Percentiles rank a stretch among this genome's conserved stretches.
These are phyloP conservation scores for Gobius niger DNA, from an alignment of 2,113 vertebrate species.

Conservation along the genomic window DNA sequence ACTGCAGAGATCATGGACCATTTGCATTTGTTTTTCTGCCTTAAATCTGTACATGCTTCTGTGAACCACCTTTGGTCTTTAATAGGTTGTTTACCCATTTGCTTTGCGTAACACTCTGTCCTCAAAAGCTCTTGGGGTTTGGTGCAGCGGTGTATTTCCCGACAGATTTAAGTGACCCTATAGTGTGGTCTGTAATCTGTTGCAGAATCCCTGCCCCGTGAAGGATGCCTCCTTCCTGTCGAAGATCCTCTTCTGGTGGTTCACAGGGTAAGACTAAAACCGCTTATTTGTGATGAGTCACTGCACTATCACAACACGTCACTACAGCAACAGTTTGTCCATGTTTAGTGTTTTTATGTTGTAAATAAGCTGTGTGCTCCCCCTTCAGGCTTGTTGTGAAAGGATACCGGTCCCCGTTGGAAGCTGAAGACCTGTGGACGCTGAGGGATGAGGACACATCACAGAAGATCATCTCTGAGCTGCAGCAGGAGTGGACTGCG, in stretches of 20 bases:
- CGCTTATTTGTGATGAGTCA: slow-evolving; percentile 39
- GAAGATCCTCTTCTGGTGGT: slow-evolving; percentile 94
- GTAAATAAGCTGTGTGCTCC: slow-evolving; percentile 19
- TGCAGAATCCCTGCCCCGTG: slow-evolving; percentile 91
- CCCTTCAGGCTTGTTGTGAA: slow-evolving; percentile 83
- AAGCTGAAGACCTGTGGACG: slow-evolving; percentile 83
- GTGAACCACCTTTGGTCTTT: slow-evolving; percentile 43
- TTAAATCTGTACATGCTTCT: slow-evolving; percentile 7
- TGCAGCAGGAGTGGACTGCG: slow-evolving; percentile 82
- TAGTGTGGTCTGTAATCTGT: slow-evolving; percentile 56
- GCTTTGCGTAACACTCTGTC: slow-evolving; percentile 37
- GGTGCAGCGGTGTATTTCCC: slow-evolving; percentile 29
- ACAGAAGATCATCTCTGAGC: slow-evolving; percentile 81
- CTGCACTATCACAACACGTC: slow-evolving; percentile 21
- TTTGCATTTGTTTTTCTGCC: not conserved
- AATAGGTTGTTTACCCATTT: slow-evolving; percentile 38
- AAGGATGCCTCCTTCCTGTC: slow-evolving; percentile 87
- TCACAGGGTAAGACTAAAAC: slow-evolving; percentile 84
- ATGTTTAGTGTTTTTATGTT: slow-evolving; percentile 59
- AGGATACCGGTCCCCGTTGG: slow-evolving; percentile 79
- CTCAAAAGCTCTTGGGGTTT: slow-evolving; percentile 37
- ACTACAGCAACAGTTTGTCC: slow-evolving; percentile 41
- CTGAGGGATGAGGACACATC: slow-evolving; percentile 85
- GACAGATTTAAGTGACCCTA: slow-evolving; percentile 44
- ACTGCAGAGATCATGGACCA: not conserved